Evolutionary conservation across 2,797 vertebrate genomes (phyloP).

Genomic region (Streptopelia turtur): DNA sequence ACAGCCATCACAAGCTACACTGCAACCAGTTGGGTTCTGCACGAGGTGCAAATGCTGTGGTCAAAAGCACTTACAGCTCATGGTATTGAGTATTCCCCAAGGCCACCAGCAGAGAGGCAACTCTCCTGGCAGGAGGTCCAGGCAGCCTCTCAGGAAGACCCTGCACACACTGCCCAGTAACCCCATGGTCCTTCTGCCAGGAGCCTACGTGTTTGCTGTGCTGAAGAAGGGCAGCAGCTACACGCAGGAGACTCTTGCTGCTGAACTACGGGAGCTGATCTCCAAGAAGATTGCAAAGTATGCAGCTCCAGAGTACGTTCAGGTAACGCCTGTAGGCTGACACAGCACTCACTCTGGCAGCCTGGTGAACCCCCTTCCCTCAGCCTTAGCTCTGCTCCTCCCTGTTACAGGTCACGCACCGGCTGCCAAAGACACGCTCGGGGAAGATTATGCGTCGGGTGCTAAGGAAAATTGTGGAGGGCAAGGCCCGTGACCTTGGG

Average conservation of each 20-base stretch:
- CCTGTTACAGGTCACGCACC: constrained; percentile 40
- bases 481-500: constrained; percentile 63
- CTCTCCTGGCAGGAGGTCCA: not conserved
- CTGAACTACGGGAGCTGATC: constrained; percentile 54
- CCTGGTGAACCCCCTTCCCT: not conserved
- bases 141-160: not conserved
- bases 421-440: constrained; percentile 69
- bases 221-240: constrained; percentile 60
- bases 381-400: not conserved
- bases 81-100: not conserved
- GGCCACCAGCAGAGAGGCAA: not conserved
- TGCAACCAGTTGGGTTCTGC: not conserved
- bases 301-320: constrained; percentile 58
- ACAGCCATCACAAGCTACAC: not conserved
- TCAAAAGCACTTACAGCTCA: not conserved
- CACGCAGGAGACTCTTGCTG: not conserved
- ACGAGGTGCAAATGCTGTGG: not conserved
- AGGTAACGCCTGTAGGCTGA: constrained; percentile 29
- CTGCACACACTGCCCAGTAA: not conserved
- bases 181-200: constrained; percentile 14
- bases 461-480: constrained; percentile 66
- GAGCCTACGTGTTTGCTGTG: constrained; percentile 54
- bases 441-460: constrained; percentile 72
- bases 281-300: constrained; percentile 71
- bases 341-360: not conserved